Conservation (phyloP, 2,797 vertebrate genomes). For the Taeniopygia guttata region DNA sequence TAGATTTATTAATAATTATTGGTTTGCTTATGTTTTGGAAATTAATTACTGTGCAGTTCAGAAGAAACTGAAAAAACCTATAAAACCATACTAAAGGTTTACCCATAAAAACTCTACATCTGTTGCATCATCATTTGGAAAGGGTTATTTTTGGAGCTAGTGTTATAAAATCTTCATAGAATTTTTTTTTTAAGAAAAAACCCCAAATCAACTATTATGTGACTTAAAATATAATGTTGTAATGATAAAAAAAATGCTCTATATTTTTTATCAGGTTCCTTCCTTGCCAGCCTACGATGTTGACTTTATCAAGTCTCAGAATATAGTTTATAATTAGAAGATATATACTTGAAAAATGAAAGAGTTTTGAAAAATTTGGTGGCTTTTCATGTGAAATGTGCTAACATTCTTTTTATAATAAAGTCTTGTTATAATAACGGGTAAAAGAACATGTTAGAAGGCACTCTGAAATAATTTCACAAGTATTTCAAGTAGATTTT, state of each 20-base stretch:
- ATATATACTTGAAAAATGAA: not conserved
- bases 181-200: not conserved
- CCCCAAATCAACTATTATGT: fast-evolving
- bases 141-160: fast-evolving
- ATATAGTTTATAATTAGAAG: not conserved
- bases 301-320: not conserved
- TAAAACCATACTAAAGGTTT: not conserved
- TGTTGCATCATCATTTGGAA: not conserved
- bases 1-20: not conserved
- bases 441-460: not conserved
- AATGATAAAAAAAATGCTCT: not conserved
- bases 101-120: not conserved
- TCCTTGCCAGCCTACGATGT: fast-evolving
- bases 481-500: not conserved
- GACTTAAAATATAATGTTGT: not conserved
- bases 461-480: not conserved
- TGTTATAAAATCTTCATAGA: not conserved
- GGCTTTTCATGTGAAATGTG: not conserved
- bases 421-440: not conserved
- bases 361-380: not conserved
- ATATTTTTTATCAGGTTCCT: not conserved
- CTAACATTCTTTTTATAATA: not conserved
- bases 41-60: not conserved
- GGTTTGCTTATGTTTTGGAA: not conserved
- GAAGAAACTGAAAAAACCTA: not conserved